phyloP scores from a whole-genome alignment of 2,797 vertebrate species.

The Decapterus maruadsi region DNA sequence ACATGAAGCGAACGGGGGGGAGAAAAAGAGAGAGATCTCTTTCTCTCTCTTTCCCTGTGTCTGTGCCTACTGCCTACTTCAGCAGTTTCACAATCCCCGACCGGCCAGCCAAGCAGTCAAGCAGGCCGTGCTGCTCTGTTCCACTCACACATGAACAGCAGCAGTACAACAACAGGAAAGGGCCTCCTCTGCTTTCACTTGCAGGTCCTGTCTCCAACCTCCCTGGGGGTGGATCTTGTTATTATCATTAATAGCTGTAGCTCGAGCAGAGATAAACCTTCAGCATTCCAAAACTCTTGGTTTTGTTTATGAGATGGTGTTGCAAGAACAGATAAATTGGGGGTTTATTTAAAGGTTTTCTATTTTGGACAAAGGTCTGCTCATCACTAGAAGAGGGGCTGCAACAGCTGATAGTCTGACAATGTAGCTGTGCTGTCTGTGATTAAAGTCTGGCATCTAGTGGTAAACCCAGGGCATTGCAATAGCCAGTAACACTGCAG shows the following conservation, averaged over 20 bases:
- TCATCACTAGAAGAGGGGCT: slow-evolving; percentile 51
- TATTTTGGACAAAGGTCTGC: slow-evolving; percentile 83
- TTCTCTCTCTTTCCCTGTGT: slow-evolving; percentile 61
- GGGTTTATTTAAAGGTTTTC: slow-evolving; percentile 85
- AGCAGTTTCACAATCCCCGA: slow-evolving; percentile 88
- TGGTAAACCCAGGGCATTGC: slow-evolving; percentile 51
- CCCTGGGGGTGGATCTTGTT: slow-evolving; percentile 79
- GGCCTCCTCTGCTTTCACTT: slow-evolving; percentile 80
- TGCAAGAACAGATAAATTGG: slow-evolving; percentile 83
- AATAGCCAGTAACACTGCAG: background rate
- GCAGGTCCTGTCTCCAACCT: slow-evolving; percentile 81
- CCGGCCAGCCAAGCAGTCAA: slow-evolving; percentile 68
- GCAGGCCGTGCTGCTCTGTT: slow-evolving; percentile 73
- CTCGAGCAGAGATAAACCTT: slow-evolving; percentile 83
- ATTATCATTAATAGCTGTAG: slow-evolving; percentile 83
- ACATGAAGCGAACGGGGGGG: slow-evolving; percentile 81
- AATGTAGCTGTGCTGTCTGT: slow-evolving; percentile 7
- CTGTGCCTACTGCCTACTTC: slow-evolving; percentile 84
- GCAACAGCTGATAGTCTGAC: slow-evolving; percentile 54
- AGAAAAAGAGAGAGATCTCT: slow-evolving; percentile 71
- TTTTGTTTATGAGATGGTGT: slow-evolving; percentile 84
- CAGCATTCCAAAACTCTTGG: slow-evolving; percentile 83
- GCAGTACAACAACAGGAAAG: slow-evolving; percentile 80
- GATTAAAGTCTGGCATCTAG: slow-evolving; percentile 76
- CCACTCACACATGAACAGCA: slow-evolving; percentile 79